Evolutionary conservation across 1,140 invertebrate species (phyloP), one percentile per base, ranked within the genome.

Genomic region (Ctenoplectra terminalis): DNA sequence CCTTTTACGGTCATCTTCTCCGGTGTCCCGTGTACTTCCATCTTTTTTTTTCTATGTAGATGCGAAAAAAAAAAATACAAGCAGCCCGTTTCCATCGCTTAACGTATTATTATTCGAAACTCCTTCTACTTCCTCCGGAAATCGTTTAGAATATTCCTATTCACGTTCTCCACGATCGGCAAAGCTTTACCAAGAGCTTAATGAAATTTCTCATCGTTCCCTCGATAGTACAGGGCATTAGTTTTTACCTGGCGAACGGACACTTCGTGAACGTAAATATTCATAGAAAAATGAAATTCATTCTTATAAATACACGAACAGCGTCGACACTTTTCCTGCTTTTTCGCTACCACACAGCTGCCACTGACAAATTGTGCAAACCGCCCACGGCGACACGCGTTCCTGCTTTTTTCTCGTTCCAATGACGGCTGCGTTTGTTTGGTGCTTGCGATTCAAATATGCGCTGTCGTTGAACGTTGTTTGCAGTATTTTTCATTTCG

Each of bases 351-450:
- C 31, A 52, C 50, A 17, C 66, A 37, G 37, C 26, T 40, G 69
- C 29, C 48, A 34, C 43, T 74, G 83, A 83, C 83, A 83, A 85
- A 85, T 85, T 85, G 83, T 56, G 67, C 50, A 73, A 71, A 64
- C 54, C 70, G 66, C 75, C 70, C 23, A 50, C 40, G 69, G 81
- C 58, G 61, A 82, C 74, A n/a, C 58, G 56, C 37, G 37, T 54
- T 50, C 46, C 20, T 15, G 13, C 58, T 26, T 40, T 78, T 64
- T 48, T 72, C 29, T 31, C 26, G 15, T 29, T 13, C 64, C 58
- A 43, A 82, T 61, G 63, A 77, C 37, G 29, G 17, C 17, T 26
- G 34, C 78, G 46, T 61, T 73, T 64, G 7, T 29, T 37, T 23
- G 1, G 6, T 13, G 29, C 43, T 1, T 15, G 40, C 64, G 52